phyloP scores from a whole-genome alignment of 2,113 vertebrate species.

The Dicrurus megarhynchus region DNA sequence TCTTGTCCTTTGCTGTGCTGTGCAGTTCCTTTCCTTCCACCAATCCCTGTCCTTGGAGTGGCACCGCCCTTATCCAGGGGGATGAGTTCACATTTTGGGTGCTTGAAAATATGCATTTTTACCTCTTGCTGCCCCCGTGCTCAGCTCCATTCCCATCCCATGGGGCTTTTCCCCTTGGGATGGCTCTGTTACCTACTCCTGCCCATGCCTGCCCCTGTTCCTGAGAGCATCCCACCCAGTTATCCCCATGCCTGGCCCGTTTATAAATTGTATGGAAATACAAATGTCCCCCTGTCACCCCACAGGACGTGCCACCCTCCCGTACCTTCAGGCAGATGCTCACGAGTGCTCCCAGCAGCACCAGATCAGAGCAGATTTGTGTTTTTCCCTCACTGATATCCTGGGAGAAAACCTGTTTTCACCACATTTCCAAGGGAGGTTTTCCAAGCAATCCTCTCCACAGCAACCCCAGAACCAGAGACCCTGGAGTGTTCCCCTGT shows the following conservation, averaged over 20 bases:
- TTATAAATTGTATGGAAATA: neutral
- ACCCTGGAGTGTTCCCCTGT: rapidly evolving
- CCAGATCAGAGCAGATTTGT: neutral
- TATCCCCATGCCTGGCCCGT: neutral
- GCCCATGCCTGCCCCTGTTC: no score
- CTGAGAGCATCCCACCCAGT: neutral
- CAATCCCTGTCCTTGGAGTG: neutral
- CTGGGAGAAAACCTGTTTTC: neutral
- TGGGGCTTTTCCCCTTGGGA: rapidly evolving
- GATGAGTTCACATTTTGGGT: neutral
- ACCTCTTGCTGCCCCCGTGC: rapidly evolving
- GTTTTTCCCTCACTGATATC: neutral
- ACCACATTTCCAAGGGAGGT: neutral
- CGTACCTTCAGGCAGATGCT: rapidly evolving
- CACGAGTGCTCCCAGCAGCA: neutral
- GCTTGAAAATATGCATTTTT: neutral
- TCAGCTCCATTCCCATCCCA: neutral
- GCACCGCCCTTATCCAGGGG: neutral
- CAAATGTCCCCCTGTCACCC: rapidly evolving
- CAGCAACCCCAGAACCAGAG: rapidly evolving
- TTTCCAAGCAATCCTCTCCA: neutral
- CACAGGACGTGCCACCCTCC: neutral
- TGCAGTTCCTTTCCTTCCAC: neutral
- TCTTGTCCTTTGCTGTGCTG: neutral
- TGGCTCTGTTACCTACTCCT: neutral